Conservation (phyloP, 2,113 vertebrate species). For the Lamprologus sp. region DNA sequence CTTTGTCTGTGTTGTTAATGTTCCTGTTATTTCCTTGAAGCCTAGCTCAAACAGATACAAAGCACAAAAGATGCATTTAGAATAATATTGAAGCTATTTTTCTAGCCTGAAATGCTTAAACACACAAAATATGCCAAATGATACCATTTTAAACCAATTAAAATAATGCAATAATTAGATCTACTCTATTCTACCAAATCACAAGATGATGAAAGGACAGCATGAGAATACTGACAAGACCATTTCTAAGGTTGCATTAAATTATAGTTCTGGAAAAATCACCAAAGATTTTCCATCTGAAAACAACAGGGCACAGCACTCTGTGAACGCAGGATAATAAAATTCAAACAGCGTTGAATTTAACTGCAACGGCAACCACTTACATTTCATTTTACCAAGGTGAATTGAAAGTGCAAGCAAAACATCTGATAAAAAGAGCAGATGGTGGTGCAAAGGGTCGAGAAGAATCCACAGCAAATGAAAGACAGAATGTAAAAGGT, state of each 20-base stretch:
- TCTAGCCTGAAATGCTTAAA: background rate
- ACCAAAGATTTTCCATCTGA: background rate
- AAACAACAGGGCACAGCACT: background rate
- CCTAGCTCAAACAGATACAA: background rate
- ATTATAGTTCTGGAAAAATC: background rate
- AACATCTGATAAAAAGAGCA: background rate
- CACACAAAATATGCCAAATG: background rate
- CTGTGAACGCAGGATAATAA: background rate
- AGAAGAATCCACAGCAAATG: background rate
- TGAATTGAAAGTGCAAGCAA: slow-evolving; percentile 21
- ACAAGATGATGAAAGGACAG: background rate
- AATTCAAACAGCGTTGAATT: background rate
- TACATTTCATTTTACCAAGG: slow-evolving; percentile 6
- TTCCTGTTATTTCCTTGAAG: background rate
- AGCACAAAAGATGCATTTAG: background rate
- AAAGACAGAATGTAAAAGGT: background rate
- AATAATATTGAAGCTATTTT: background rate
- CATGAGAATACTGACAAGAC: slow-evolving; percentile 13
- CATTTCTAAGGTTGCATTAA: background rate
- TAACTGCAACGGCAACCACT: background rate
- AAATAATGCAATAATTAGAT: background rate
- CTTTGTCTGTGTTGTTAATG: background rate
- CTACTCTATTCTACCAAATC: background rate
- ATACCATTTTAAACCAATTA: background rate
- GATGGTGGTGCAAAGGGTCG: background rate